A percentile compares a stretch with the other conserved stretches of the same genome.
Conservation (phyloP, 2,888 invertebrate species). For the Synergus japonicus region DNA sequence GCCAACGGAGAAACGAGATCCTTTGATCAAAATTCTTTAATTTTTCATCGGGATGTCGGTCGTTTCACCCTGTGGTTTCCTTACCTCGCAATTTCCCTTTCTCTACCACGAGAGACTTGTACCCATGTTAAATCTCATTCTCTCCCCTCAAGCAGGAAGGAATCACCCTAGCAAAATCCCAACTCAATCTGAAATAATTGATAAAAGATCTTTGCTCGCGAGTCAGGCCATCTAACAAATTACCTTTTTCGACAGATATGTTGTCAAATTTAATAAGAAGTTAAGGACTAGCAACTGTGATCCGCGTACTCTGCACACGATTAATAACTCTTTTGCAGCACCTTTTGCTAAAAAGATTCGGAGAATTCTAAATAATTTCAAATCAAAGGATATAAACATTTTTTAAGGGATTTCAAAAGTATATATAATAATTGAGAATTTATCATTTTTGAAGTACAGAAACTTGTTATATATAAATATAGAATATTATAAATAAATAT, state of each 20-base stretch:
- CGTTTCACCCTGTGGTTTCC: constrained; percentile 46
- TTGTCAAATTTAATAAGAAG: neutral
- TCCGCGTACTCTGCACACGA: no score
- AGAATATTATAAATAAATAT: no score
- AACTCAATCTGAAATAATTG: constrained; percentile 2
- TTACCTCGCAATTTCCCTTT: constrained; percentile 40
- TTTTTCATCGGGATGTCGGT: constrained; percentile 61
- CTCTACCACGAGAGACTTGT: constrained; percentile 44
- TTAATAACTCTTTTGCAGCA: no score
- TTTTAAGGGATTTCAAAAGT: no score
- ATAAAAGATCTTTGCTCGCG: constrained; percentile 8
- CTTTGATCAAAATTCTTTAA: constrained; percentile 66
- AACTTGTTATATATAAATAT: no score
- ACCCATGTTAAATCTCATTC: constrained; percentile 39
- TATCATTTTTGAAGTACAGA: no score
- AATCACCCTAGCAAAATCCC: constrained; percentile 1
- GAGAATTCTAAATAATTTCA: no score
- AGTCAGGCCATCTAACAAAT: constrained; percentile 22
- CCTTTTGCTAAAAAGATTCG: no score
- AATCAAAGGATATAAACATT: no score
- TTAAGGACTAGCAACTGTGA: no score
- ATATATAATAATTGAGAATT: no score
- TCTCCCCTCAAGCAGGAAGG: neutral
- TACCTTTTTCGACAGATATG: neutral
- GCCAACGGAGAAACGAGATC: constrained; percentile 58